phyloP scores from a whole-genome alignment of 2,888 invertebrate genomes.

The Rutpela maculata region DNA sequence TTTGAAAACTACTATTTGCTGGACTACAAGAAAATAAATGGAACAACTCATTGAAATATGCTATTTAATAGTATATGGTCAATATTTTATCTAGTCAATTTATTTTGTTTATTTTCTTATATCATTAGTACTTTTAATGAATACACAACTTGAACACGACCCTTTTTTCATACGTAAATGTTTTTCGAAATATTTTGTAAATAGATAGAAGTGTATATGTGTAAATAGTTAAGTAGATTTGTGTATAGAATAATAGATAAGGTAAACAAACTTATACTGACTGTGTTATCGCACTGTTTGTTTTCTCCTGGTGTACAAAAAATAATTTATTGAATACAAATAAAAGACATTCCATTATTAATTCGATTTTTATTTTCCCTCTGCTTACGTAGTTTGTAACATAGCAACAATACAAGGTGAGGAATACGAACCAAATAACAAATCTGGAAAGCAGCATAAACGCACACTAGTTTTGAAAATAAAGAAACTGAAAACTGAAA shows the following conservation, averaged over 20 bases:
- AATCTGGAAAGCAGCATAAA: no score
- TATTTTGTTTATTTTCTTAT: constrained; percentile 40
- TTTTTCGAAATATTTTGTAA: constrained; percentile 56
- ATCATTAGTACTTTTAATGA: constrained; percentile 2
- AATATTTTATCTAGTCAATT: constrained; percentile 52
- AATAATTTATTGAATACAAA: constrained; percentile 60
- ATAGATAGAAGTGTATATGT: constrained; percentile 62
- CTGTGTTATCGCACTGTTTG: constrained; percentile 59
- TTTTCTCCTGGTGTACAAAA: constrained; percentile 58
- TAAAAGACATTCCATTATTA: constrained; percentile 53
- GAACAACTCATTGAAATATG: constrained; percentile 28
- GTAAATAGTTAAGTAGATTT: constrained; percentile 63
- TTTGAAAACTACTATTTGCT: no score
- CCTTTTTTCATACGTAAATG: constrained; percentile 43
- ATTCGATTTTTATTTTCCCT: constrained; percentile 24
- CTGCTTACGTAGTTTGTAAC: not conserved
- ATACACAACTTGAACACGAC: constrained; percentile 32
- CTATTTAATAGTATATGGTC: constrained; percentile 20
- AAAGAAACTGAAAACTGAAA: no score
- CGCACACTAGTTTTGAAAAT: no score
- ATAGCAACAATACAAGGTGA: not conserved
- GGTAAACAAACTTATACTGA: constrained; percentile 55
- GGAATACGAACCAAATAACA: not conserved
- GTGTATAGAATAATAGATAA: constrained; percentile 61
- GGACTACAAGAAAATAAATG: constrained; percentile 21